phyloP scores from a whole-genome alignment of 2,113 vertebrate genomes.

The Reinhardtius hippoglossoides region DNA sequence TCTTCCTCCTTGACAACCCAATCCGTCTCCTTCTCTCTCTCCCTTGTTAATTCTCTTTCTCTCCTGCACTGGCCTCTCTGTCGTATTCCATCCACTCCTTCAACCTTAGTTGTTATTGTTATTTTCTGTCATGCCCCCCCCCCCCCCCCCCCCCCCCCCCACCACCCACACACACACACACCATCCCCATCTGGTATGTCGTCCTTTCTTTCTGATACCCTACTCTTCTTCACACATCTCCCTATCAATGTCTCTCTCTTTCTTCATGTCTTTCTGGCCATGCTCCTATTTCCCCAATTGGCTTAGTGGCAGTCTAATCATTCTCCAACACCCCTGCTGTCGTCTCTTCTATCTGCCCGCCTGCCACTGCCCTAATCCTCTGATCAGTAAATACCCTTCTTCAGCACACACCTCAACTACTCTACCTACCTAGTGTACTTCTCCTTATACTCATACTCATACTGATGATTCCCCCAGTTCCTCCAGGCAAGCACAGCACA shows the following conservation, averaged over 20 bases:
- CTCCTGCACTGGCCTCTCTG: constrained; percentile 5
- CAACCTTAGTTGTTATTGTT: constrained; percentile 30
- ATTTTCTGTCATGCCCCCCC: neutral
- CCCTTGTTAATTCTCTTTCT: constrained; percentile 12
- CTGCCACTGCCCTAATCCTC: constrained; percentile 75
- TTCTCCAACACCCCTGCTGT: constrained; percentile 76
- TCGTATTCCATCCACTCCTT: constrained; percentile 26
- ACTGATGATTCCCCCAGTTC: constrained; percentile 39
- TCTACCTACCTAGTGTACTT: constrained; percentile 36
- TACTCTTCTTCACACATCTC: constrained; percentile 6
- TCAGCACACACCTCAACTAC: constrained; percentile 44
- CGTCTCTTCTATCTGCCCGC: constrained; percentile 59
- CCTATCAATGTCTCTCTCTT: constrained; percentile 2
- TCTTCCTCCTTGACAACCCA: constrained; percentile 32
- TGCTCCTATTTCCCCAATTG: constrained; percentile 74
- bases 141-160: too few relatives aligned
- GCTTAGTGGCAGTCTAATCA: constrained; percentile 81
- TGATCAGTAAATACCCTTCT: constrained; percentile 78
- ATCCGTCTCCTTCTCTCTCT: constrained; percentile 5
- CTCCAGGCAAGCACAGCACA: constrained; percentile 23
- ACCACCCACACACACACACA: neutral
- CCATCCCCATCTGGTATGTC: constrained; percentile 16
- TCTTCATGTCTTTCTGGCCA: constrained; percentile 69
- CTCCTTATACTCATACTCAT: constrained; percentile 24
- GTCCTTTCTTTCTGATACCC: too few relatives aligned